A percentile compares a stretch with the other conserved stretches of the same genome.
These are phyloP conservation scores for Galerucella pusilla DNA, from an alignment of 2,888 invertebrate genomes.

Conservation along the genomic window DNA sequence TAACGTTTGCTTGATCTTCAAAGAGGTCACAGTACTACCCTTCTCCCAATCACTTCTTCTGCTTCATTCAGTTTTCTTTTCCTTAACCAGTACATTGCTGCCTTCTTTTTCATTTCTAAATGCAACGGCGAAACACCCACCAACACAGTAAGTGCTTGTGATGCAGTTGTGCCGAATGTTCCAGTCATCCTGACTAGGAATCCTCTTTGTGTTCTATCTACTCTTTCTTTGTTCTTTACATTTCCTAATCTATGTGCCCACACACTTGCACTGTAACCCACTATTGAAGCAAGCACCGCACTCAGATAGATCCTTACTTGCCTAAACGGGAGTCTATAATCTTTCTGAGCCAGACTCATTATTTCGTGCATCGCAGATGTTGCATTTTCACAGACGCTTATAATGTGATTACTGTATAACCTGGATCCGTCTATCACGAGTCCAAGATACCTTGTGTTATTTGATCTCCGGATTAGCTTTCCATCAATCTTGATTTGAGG, in stretches of 20 bases:
- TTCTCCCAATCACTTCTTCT: too few relatives aligned
- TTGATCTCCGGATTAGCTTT: background rate
- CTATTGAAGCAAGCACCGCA: constrained; percentile 13
- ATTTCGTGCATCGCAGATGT: constrained; percentile 14
- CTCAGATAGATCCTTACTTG: constrained; percentile 14
- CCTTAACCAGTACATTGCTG: too few relatives aligned
- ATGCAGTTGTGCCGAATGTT: constrained; percentile 12
- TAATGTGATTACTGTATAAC: background rate
- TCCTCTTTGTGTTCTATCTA: constrained; percentile 19
- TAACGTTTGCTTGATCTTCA: too few relatives aligned
- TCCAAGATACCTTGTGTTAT: constrained; percentile 14
- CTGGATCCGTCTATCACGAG: background rate
- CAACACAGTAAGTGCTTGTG: too few relatives aligned
- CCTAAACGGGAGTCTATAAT: background rate
- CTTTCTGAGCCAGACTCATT: constrained; percentile 1
- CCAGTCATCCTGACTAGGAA: constrained; percentile 24
- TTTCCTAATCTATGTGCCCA: constrained; percentile 20
- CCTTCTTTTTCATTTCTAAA: too few relatives aligned
- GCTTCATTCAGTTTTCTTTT: too few relatives aligned
- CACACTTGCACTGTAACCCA: constrained; percentile 14
- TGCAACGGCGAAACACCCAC: too few relatives aligned
- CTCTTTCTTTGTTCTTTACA: background rate
- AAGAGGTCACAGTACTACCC: too few relatives aligned
- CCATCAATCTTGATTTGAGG: too few relatives aligned
- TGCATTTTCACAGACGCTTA: background rate